Conservation (phyloP, 1,140 invertebrate species). For the Micrasema minimum region DNA sequence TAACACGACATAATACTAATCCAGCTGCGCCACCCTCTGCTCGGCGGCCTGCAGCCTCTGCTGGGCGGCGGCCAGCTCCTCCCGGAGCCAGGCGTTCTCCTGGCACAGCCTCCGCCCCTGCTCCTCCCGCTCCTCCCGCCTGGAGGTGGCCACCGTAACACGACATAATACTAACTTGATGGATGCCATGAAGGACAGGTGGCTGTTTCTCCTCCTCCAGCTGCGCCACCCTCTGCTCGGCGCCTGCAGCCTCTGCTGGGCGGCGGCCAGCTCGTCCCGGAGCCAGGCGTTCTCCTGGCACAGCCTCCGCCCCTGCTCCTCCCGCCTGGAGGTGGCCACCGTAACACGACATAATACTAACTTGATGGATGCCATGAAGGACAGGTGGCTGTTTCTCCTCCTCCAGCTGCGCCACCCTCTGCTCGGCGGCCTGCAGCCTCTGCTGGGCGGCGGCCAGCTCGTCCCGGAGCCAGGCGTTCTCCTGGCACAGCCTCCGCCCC, state of each 20-base stretch:
- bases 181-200: slow-evolving; percentile 97
- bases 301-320: slow-evolving; percentile 91
- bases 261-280: slow-evolving; percentile 96
- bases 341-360: no score
- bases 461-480: slow-evolving; percentile 99
- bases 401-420: slow-evolving; percentile 93
- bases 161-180: slow-evolving; percentile 81
- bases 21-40: no score
- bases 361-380: slow-evolving; percentile 97
- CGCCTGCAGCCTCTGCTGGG: slow-evolving; percentile 95
- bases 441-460: slow-evolving; percentile 98
- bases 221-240: slow-evolving; percentile 94
- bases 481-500: slow-evolving; percentile 90
- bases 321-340: no score
- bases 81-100: no score
- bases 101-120: no score
- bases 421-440: slow-evolving; percentile 95
- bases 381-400: slow-evolving; percentile 98
- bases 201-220: slow-evolving; percentile 97
- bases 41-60: no score
- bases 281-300: slow-evolving; percentile 99
- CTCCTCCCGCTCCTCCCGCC: no score
- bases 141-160: no score
- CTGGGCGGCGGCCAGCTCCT: no score
- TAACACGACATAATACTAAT: no score